Evolutionary conservation across 2,888 invertebrate species (phyloP), one percentile per base, ranked within the genome.

Genomic region (Brenthis ino): DNA sequence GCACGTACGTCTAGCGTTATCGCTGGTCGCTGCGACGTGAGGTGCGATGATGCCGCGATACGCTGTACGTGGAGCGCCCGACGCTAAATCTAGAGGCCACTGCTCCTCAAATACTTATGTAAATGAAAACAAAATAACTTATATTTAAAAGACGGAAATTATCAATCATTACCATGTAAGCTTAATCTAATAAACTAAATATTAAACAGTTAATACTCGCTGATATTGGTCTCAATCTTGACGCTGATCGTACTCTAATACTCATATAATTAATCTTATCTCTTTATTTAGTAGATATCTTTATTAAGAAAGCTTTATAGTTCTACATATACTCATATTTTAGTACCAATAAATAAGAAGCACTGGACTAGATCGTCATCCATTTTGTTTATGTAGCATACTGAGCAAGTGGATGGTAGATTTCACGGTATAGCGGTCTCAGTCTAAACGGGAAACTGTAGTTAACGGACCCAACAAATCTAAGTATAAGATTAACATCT

Each of bases 11-110:
- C 66, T 64, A 65, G 72, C 67, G 72, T 76, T 77, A 76, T 76
- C 75, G 67, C 51, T 53, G 61, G 70, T 68, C 58, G 70, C 70
- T 69, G 65, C 72, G 74, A 78, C 77, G 77, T 75, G 78, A 68
- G 76, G 66, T 64, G 77, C 76, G 79, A 77, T 77, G 77, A 75
- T 64, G 70, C 63, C 71, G 75, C 69, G 78, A 79, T 79, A 77
- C 68, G 71, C 71, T 64, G 67, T 71, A 72, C 71, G 75, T 71
- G 71, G 68, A 74, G 74, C 75, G 72, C 76, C 75, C 73, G 70
- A 64, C 71, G 64, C 56, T 74, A 68, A 69, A 71, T 70, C 72
- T 75, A 67, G 66, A 61, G 57, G 57, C 20, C 70, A 65, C 48
- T 43, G 68, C 28, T 58, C 57, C 70, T 65, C 70, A 73, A 70